Base-by-base conservation (phyloP, 2,113 vertebrate species). In the Macaca nemestrina region DNA sequence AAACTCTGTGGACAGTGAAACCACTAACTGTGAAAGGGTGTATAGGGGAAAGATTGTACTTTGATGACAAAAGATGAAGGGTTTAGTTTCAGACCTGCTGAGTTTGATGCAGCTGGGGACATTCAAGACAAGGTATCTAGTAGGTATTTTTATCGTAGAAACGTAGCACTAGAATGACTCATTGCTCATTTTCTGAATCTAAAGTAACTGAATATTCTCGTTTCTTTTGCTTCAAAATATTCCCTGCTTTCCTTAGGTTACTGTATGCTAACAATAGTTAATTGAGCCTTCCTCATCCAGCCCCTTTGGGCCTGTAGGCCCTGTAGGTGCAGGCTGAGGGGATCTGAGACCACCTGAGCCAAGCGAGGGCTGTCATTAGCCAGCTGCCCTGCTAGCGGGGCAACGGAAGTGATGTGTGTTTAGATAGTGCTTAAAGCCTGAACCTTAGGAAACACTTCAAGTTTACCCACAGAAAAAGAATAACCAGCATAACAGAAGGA, bases 351-450 rank as follows among this genome's bases (percentile, higher is more conserved):
- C 22, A 9, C 3, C 9, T 8, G 30, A 6, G 1, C n/a, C 27
- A 1, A 0, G 48, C 4, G 6, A 52, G 40, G 45, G 32, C 73
- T 67, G 64, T 32, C 10, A 1, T 6, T 5, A 6, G n/a, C 23
- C 9, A 4, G 68, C 2, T 4, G 67, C 8, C 1, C 2, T 1
- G 8, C 20, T 27, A 3, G 18, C 11, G 40, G 40, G 25, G n/a
- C 18, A 9, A 67, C 2, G 20, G 32, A 12, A 79, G 27, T 45
- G 25, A 10, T 9, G 8, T 10, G 38, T 3, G 30, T 8, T 57
- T n/a, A 25, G 16, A 50, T 27, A 25, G 43, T 16, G 76, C 6
- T 18, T 14, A 20, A 59, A 86, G 8, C 27, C 18, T 30, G 55
- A 20, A 27, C 45, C 13, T 82, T 11, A 50, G 76, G 23, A n/a